Base-by-base conservation (phyloP, 2,797 vertebrate species). In the Merluccius polli region DNA sequence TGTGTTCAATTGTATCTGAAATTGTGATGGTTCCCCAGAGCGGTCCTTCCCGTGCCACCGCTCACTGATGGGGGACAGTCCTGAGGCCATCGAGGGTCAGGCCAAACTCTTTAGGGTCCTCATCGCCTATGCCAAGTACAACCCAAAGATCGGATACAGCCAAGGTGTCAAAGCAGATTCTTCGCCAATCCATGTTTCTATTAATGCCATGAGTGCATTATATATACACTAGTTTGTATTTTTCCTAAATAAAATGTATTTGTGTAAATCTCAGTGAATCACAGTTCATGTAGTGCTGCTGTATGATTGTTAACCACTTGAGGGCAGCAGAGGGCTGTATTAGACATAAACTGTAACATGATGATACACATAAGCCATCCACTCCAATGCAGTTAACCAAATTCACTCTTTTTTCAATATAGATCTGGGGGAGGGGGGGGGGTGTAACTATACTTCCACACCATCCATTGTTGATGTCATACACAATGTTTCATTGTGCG, bases 61-160 rank as follows among this genome's bases (percentile, higher is more conserved):
- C 12, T 92, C 93, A 32, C 83, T 94, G 59, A 94, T 93, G 94
- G 93, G 92, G 7, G 91, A 93, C 24, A 90, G 88, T 12, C 89
- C 94, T 7, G 93, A 94, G 73, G 93, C 92, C 76, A 93, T 93
- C 2, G 93, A 94, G 81, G 93, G 93, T 36, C 93, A 93, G 74
- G 94, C 94, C 27, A 94, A 93, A 79, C 93, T 94, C 72, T 94
- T 94, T 82, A 73, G 93, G 72, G 89, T 94, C 77, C 91, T 94
- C 78, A 85, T 89, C 1, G 93, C 91, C 21, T 93, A 89, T 0
- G 91, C 93, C 41, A 91, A 70, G 78, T 93, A 93, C 83, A 93
- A 89, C 79, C 91, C 91, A 0, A 81, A 85, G 63, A 87, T 92
- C 8, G 93, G 93, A 73, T 94, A 94, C 84, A 90, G 90, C 75